Evolutionary conservation across 2,888 invertebrate species (phyloP).

Genomic region (Cosmia pyralina): DNA sequence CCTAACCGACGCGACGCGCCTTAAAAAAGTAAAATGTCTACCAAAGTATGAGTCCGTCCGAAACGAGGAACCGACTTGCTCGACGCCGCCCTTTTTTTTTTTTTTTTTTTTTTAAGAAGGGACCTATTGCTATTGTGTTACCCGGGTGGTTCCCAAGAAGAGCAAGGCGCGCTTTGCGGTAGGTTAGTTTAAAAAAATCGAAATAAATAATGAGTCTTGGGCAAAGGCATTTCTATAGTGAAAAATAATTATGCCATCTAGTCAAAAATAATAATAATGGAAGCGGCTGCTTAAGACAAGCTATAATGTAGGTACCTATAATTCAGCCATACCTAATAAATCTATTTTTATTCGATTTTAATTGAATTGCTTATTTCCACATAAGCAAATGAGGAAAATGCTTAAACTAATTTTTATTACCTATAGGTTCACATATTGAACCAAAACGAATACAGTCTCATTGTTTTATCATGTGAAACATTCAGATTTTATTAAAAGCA

Average conservation of each 20-base stretch:
- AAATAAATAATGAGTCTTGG: conserved; percentile 18
- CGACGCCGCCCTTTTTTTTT: conserved; percentile 57
- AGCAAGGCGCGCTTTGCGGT: conserved; percentile 59
- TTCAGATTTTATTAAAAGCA: conserved; percentile 8
- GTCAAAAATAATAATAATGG: too few relatives aligned
- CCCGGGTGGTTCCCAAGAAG: conserved; percentile 36
- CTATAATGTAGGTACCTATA: not conserved
- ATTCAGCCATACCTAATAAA: not conserved
- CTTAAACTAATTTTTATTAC: conserved; percentile 3
- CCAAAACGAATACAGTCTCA: not conserved
- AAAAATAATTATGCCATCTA: not conserved
- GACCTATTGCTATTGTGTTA: conserved; percentile 62
- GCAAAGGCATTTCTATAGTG: conserved; percentile 2
- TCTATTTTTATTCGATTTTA: conserved; percentile 24
- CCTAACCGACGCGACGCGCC: conserved; percentile 26
- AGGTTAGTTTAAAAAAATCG: conserved; percentile 59
- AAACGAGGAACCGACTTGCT: conserved; percentile 38
- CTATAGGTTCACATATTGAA: not conserved
- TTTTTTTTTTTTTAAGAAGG: too few relatives aligned
- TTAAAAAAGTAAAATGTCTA: too few relatives aligned
- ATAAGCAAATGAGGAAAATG: conserved; percentile 37
- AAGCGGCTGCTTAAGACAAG: not conserved
- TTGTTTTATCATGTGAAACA: not conserved
- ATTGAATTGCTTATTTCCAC: conserved; percentile 22
- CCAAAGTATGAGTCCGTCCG: conserved; percentile 36